Evolutionary conservation across 2,888 invertebrate genomes (phyloP).

Genomic region (Hemistola chrysoprasaria): DNA sequence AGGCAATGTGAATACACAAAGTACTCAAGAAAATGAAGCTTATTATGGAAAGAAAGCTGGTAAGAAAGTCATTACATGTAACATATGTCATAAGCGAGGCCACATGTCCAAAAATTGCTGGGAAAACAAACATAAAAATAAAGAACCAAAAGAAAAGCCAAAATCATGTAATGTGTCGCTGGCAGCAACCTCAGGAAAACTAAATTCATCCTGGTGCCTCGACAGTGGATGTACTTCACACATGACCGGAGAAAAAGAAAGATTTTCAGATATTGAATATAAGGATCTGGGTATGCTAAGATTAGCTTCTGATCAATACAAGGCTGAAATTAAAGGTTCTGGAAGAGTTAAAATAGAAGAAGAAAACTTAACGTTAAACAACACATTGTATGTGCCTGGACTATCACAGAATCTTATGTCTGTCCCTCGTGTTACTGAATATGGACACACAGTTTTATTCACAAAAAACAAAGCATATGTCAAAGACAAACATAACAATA

Average conservation of each 20-base stretch:
- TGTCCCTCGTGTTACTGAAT: conserved; percentile 11
- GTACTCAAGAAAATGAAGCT: no score
- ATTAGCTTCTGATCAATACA: background rate
- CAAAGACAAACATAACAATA: no score
- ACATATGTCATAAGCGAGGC: no score
- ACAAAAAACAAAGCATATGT: conserved; percentile 6
- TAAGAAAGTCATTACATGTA: no score
- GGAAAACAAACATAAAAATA: background rate
- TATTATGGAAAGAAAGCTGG: no score
- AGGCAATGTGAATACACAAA: no score
- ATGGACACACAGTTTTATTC: conserved; percentile 5
- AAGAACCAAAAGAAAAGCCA: background rate
- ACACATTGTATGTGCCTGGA: conserved; percentile 12
- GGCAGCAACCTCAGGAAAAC: background rate
- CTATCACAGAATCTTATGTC: conserved; percentile 10
- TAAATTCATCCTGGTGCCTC: background rate
- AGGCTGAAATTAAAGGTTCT: no score
- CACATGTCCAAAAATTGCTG: background rate
- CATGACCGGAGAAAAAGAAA: background rate
- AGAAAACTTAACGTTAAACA: background rate
- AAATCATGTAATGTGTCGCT: background rate
- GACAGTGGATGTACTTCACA: conserved; percentile 2
- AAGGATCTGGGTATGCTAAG: background rate
- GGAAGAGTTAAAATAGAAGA: no score
- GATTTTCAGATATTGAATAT: background rate